A percentile compares a stretch with the other conserved stretches of the same genome.
Conservation (phyloP, 2,888 invertebrate species). For the Stenolophus ochropezus region DNA sequence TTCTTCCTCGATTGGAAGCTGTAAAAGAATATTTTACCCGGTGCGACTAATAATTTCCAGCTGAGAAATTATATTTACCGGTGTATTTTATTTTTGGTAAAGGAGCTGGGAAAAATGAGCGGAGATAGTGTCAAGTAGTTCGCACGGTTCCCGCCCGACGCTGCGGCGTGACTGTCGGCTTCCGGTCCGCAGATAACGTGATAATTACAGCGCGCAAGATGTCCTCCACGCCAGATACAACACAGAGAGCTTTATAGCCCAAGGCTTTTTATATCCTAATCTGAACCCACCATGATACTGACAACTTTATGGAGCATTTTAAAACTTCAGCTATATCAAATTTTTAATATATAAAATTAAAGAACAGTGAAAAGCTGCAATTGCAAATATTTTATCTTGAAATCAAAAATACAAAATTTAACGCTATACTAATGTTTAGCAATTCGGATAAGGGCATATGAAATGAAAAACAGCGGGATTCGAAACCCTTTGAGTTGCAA, state of each 20-base stretch:
- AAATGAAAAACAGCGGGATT: too few relatives aligned
- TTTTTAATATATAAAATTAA: too few relatives aligned
- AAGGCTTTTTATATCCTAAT: background rate
- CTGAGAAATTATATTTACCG: conserved; percentile 54
- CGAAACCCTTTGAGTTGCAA: too few relatives aligned
- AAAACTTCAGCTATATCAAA: background rate
- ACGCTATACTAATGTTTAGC: too few relatives aligned
- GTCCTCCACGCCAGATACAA: background rate
- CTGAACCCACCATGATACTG: background rate
- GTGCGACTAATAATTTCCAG: conserved; percentile 39
- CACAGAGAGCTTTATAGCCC: background rate
- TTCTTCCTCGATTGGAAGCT: conserved; percentile 29
- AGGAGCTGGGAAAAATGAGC: conserved; percentile 62
- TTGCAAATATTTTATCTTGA: too few relatives aligned
- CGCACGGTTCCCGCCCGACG: conserved; percentile 59
- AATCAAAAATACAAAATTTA: too few relatives aligned
- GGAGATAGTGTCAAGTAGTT: conserved; percentile 63
- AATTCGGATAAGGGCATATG: too few relatives aligned
- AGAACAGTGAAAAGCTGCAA: too few relatives aligned
- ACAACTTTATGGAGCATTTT: background rate
- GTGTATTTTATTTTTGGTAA: conserved; percentile 58
- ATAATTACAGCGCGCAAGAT: conserved; percentile 62
- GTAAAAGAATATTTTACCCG: conserved; percentile 42
- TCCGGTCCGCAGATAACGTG: conserved; percentile 64
- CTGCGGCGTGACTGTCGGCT: conserved; percentile 63